A percentile compares a stretch with the other conserved stretches of the same genome.
phyloP scores from a whole-genome alignment of 2,113 vertebrate genomes.

The Oncorhynchus tshawytscha region DNA sequence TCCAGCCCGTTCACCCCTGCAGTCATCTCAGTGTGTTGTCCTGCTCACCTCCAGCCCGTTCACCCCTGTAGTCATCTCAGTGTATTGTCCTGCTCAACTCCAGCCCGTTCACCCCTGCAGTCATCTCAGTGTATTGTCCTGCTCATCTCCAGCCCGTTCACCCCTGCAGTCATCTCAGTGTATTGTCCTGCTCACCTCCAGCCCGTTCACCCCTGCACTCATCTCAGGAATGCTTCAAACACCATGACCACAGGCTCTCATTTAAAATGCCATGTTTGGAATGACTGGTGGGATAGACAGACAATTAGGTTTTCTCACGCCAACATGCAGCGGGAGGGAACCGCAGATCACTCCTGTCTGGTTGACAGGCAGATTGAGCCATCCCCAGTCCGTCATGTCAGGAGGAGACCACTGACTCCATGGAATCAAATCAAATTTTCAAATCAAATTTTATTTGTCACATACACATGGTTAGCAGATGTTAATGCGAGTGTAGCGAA shows the following conservation, averaged over 20 bases:
- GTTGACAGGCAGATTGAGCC: conserved; percentile 46
- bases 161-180: no score
- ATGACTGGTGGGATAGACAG: conserved; percentile 66
- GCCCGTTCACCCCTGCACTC: conserved; percentile 21
- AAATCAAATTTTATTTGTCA: no score
- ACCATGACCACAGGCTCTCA: conserved; percentile 47
- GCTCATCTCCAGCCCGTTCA: no score
- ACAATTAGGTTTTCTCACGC: conserved; percentile 48
- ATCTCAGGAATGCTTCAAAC: conserved; percentile 65
- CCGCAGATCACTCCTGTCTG: conserved; percentile 37
- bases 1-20: neutral
- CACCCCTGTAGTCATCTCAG: no score
- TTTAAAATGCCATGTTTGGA: conserved; percentile 49
- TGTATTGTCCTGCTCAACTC: no score
- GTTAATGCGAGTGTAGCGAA: no score
- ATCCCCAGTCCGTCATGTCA: conserved; percentile 25
- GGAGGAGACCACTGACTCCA: conserved; percentile 10
- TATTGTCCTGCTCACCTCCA: no score
- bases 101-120: no score
- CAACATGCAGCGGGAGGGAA: conserved; percentile 11
- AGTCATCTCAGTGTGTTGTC: conserved; percentile 37
- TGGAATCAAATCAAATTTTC: no score
- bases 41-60: no score
- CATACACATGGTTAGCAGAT: no score
- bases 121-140: no score